Evolutionary conservation across 2,113 vertebrate species (phyloP), one percentile per base, ranked within the genome.

Genomic region (Macquaria australasica): DNA sequence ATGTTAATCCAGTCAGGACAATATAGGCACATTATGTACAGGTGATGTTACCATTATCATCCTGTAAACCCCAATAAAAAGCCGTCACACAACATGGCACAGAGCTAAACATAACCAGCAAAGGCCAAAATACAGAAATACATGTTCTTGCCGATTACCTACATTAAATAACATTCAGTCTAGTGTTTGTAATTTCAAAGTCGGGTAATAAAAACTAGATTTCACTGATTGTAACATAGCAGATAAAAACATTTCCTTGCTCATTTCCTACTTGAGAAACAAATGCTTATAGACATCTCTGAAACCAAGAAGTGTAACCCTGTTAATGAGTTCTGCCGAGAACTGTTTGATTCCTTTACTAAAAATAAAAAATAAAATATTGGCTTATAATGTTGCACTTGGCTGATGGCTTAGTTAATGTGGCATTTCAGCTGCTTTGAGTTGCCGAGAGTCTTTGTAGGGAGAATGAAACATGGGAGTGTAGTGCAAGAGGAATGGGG

Each of bases 331-430:
- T 51, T 88, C 76, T 64, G 39, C 86, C 8, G 25, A 80, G 45
- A 87, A 81, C 69, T 0, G 43, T 68, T 82, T 69, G 55, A 88
- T 83, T 90, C 48, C 25, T 72, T 80, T 37, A 21, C 55, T 64
- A 21, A 74, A 85, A 78, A 76, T 3, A 34, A 70, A 62, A 70
- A 55, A 60, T 5, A 71, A 89, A 21, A 82, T 28, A 83, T 90
- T 90, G 89, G 84, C 81, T 92, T 89, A 68, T 83, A 70, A 85
- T 80, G 82, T 77, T 74, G 83, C 84, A 81, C 81, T 87, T 87
- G 85, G 91, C 89, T 91, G 85, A 95, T 93, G 94, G 92, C 92
- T 94, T 93, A 66, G 73, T 91, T 85, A 83, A 92, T 81, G 87
- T 90, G 88, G 91, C 85, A 88, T 84, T 77, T 90, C 78, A 89